Evolutionary conservation across 1,140 invertebrate genomes (phyloP).

Genomic region (Bacillus rossius): DNA sequence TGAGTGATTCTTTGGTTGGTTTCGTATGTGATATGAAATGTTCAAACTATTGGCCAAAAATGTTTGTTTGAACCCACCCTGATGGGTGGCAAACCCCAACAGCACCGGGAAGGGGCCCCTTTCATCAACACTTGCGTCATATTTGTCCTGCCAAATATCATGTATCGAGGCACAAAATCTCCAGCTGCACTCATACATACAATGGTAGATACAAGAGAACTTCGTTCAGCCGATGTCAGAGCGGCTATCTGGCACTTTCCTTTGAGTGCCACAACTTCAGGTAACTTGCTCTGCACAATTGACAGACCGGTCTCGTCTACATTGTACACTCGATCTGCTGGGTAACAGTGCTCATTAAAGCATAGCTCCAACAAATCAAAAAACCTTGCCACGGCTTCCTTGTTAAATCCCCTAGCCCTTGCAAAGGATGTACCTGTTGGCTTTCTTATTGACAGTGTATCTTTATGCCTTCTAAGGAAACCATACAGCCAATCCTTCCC

Average conservation of each 20-base stretch:
- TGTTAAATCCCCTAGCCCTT: background rate
- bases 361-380: background rate
- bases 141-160: constrained; percentile 33
- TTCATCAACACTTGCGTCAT: constrained; percentile 19
- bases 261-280: constrained; percentile 35
- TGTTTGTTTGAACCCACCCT: no score
- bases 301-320: constrained; percentile 27
- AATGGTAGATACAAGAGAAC: constrained; percentile 27
- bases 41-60: no score
- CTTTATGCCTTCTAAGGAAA: background rate
- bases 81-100: no score
- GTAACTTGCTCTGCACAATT: constrained; percentile 38
- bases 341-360: background rate
- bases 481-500: background rate
- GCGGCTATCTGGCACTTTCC: constrained; percentile 32
- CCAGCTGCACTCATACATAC: constrained; percentile 34
- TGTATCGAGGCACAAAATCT: constrained; percentile 31
- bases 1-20: no score
- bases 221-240: constrained; percentile 33
- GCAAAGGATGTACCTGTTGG: background rate
- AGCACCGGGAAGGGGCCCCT: no score
- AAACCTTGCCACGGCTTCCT: background rate
- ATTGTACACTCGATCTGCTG: background rate
- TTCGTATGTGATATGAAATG: no score
- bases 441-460: background rate